Base-by-base conservation (phyloP, 1,140 invertebrate species). In the Oncopodura yosiiana region DNA sequence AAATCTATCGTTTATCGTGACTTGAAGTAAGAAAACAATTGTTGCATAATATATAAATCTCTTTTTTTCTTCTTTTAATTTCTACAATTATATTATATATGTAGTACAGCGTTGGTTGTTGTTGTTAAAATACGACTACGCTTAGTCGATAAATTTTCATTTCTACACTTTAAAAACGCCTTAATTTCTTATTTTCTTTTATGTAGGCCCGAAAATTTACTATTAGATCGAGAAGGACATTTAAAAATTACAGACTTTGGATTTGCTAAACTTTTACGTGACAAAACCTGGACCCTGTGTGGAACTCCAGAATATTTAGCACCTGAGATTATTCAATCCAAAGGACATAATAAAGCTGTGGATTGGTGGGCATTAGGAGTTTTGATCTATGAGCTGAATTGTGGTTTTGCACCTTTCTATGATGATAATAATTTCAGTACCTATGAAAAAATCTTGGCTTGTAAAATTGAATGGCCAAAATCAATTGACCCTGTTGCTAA, bases 211-310 rank as follows among this genome's bases (percentile, higher is more conserved):
- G 94, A 97, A 69, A 97, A 97, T 71, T 73, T 97, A 24, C 73
- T 97, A 1, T 73, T 97, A 18, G 92, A 94, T 66, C 78, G 78
- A 61, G 86, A 94, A 64, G 94, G 94, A 1, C 92, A 97, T 70
- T 73, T 97, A 51, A 95, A 95, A 72, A 92, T 97, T 53, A 95
- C 91, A 11, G 94, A 97, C 71, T 97, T 97, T 72, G 94, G 94
- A 21, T 97, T 97, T 70, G 91, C 93, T 8, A 97, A 97, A 72
- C 87, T 88, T 66, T 72, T 97, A 18, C 80, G 80, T 8, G 91
- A 96, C 72, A 82, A 89, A 62, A 95, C 93, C 3, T 97, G 91
- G 90, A 96, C 93, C 1, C 72, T 97, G 45, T 96, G 93, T 69
- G 94, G 94, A 0, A 97, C 94, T 1, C 91, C 93, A 46, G 46